Evolutionary conservation across 2,888 invertebrate genomes (phyloP).

Genomic region (Agrilus mali): DNA sequence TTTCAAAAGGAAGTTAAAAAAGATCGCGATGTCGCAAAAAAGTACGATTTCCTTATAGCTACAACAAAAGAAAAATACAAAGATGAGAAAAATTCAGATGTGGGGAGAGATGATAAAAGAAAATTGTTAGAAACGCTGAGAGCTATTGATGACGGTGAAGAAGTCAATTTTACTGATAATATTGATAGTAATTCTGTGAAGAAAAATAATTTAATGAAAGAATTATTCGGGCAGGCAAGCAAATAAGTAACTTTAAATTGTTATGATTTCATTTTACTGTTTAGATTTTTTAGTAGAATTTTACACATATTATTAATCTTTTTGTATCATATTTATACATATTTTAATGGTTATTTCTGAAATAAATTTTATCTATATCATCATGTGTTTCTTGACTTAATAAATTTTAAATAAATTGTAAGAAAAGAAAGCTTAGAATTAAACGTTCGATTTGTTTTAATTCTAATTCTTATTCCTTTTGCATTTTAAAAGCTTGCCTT

Average conservation of each 20-base stretch:
- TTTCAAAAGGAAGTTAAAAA: constrained; percentile 14
- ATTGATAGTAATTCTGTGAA: constrained; percentile 8
- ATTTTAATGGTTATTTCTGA: neutral
- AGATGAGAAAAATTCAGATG: constrained; percentile 19
- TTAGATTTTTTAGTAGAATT: neutral
- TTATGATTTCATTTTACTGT: too few species aligned
- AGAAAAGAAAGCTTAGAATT: too few species aligned
- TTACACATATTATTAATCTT: neutral
- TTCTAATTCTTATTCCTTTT: too few species aligned
- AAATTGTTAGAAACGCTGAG: constrained; percentile 49
- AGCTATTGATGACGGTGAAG: constrained; percentile 44
- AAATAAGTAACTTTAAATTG: too few species aligned
- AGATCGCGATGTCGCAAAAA: constrained; percentile 3
- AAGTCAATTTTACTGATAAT: constrained; percentile 10
- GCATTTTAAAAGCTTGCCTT: too few species aligned
- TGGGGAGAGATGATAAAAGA: constrained; percentile 35
- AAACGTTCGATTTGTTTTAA: too few species aligned
- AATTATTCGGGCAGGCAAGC: constrained; percentile 18
- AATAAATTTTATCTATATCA: too few species aligned
- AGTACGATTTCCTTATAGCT: constrained; percentile 2
- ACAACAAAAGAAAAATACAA: constrained; percentile 13
- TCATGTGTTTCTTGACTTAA: too few species aligned
- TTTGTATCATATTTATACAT: constrained; percentile 1
- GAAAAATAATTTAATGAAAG: constrained; percentile 19
- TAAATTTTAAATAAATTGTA: too few species aligned